These are phyloP conservation scores for Pithys albifrons DNA, from an alignment of 2,113 vertebrate genomes.

Conservation along the genomic window DNA sequence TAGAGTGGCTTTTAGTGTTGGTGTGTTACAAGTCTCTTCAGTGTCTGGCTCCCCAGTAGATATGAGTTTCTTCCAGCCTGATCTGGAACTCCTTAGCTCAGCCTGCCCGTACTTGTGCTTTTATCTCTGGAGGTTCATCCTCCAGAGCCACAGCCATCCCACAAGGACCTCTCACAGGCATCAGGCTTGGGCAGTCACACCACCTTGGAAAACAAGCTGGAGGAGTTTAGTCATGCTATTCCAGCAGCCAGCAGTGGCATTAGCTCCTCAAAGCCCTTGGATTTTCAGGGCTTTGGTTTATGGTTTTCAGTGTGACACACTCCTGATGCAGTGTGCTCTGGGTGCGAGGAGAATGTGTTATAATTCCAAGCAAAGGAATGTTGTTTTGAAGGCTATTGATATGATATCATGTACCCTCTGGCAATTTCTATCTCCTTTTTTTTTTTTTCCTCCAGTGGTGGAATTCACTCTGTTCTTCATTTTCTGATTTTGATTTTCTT, in stretches of 20 bases:
- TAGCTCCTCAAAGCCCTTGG: background rate
- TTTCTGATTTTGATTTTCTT: slow-evolving; percentile 75
- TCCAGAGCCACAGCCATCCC: background rate
- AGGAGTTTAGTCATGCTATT: background rate
- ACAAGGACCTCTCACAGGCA: background rate
- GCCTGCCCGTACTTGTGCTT: background rate
- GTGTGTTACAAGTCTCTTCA: background rate
- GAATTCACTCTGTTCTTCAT: slow-evolving; percentile 74
- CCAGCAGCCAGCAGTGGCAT: background rate
- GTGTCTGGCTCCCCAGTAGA: background rate
- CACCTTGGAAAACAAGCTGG: background rate
- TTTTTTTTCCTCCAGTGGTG: slow-evolving; percentile 20
- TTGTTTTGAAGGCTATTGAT: slow-evolving; percentile 71
- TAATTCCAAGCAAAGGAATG: slow-evolving; percentile 69
- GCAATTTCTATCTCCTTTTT: slow-evolving; percentile 29
- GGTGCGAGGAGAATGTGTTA: slow-evolving; percentile 57
- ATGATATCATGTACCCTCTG: slow-evolving; percentile 73
- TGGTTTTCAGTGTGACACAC: slow-evolving; percentile 37
- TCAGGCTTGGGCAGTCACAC: background rate
- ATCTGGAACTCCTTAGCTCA: background rate
- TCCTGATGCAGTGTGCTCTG: slow-evolving; percentile 13
- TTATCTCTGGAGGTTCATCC: background rate
- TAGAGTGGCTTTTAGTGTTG: background rate
- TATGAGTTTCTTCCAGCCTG: background rate
- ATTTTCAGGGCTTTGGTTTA: slow-evolving; percentile 38